Conservation (phyloP, 2,113 vertebrate genomes). For the Eulemur rufifrons region DNA sequence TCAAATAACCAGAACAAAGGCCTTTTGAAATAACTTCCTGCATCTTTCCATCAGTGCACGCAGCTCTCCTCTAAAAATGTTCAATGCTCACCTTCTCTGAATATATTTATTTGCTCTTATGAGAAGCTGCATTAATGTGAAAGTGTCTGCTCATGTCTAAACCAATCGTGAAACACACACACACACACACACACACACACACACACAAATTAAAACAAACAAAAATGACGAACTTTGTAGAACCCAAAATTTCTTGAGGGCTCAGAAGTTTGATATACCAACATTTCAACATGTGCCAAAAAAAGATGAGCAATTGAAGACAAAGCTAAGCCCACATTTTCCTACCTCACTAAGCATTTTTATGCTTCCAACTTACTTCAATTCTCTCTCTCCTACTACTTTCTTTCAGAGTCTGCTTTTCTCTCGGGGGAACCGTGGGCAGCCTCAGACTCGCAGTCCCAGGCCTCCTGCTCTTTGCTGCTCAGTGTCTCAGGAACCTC, state of each 20-base stretch:
- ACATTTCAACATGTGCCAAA: background rate
- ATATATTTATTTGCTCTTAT: background rate
- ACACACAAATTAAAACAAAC: background rate
- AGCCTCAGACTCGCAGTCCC: background rate
- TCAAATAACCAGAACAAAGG: background rate
- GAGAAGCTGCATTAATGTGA: background rate
- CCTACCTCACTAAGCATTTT: background rate
- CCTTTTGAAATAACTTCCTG: background rate
- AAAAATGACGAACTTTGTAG: background rate
- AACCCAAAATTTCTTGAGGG: background rate
- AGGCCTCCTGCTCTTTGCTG: background rate
- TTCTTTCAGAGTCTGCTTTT: background rate
- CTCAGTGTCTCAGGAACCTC: background rate
- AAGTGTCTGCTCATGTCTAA: background rate
- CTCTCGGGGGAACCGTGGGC: background rate
- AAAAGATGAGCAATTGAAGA: background rate
- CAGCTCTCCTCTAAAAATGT: background rate
- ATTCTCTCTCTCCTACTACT: background rate
- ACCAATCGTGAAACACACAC: background rate
- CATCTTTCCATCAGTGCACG: background rate
- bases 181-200: background rate
- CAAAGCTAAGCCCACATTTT: background rate
- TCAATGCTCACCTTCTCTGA: background rate
- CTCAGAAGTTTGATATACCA: background rate
- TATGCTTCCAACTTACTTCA: background rate